These are phyloP conservation scores for Asbolus verrucosus DNA, from an alignment of 1,140 invertebrate genomes.

Conservation along the genomic window DNA sequence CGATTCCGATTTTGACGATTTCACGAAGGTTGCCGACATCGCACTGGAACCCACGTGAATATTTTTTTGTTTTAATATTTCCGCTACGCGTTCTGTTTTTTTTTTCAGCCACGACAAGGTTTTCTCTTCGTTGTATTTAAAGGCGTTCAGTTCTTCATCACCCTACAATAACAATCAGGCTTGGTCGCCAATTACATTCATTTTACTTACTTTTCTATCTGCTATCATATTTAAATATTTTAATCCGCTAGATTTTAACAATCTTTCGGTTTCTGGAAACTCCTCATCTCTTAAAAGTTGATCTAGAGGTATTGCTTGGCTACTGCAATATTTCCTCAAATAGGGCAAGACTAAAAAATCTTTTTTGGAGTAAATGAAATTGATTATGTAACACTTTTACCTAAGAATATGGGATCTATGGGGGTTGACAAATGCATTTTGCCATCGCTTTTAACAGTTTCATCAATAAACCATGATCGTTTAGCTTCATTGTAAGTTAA, in stretches of 20 bases:
- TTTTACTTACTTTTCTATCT: conserved; percentile 72
- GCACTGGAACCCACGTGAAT: conserved; percentile 78
- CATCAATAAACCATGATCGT: conserved; percentile 78
- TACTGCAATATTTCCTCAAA: conserved; percentile 69
- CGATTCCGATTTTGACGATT: conserved; percentile 54
- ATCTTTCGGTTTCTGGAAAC: conserved; percentile 70
- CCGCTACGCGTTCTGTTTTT: conserved; percentile 74
- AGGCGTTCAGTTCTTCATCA: conserved; percentile 76
- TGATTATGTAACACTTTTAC: conserved; percentile 57
- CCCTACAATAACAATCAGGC: conserved; percentile 68
- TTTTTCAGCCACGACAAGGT: conserved; percentile 77
- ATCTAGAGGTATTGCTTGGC: conserved; percentile 76
- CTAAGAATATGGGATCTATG: conserved; percentile 79
- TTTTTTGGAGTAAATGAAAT: conserved; percentile 31
- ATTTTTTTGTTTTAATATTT: conserved; percentile 75
- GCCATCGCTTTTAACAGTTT: conserved; percentile 80
- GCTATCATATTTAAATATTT: conserved; percentile 72
- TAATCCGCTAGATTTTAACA: conserved; percentile 64
- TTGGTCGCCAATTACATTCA: no score
- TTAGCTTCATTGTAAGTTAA: conserved; percentile 75
- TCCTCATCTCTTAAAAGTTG: conserved; percentile 74
- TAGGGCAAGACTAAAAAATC: conserved; percentile 70
- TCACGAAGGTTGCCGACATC: conserved; percentile 78
- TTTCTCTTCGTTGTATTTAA: conserved; percentile 83
- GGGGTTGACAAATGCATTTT: conserved; percentile 78